Evolutionary conservation across 2,888 invertebrate species (phyloP), one percentile per base, ranked within the genome.

Genomic region (Nowickia ferox): DNA sequence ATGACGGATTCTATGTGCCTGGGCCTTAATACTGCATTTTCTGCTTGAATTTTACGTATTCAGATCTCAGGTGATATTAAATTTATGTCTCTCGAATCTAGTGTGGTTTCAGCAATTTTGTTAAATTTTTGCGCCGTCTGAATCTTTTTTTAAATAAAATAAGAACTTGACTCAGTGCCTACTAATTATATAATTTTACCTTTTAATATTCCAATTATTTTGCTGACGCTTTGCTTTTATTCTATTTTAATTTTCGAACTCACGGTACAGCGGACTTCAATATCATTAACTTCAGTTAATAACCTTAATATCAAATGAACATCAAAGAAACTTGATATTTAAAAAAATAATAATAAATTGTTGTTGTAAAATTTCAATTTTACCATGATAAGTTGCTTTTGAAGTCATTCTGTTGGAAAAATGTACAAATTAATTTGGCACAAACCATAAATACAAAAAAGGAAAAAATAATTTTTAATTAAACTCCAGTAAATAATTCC

Each of bases 401-500:
- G 46, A 81, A 80, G 42, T 74, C 77, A 72, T 77, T 84, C 69
- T 80, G 46, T 44, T 81, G 84, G 84, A 84, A 84, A 80, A 84
- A 71, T 79, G 69, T 71, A 75, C 69, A 81, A 75, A 80, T 80
- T 48, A 81, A 81, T 84, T 84, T 84, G 84, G 84, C 84, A 84
- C 72, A 84, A 68, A 84, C 81, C 65, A 72, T 57, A 63, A 48
- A 59, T 44, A 53, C 9, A 11, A 15, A 42, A 44, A 51, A n/a
- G n/a, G n/a, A n/a, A 46, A n/a, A 63, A 74, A 71, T 51, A 63
- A 59, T 48, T 53, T 69, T 51, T 48, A 74, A 66, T 65, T 48
- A 42, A 68, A 51, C 66, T 72, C 44, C 53, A 63, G n/a, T 77
- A 57, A 57, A 22, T 74, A 40, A 76, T 80, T 84, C 59, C 79